Evolutionary conservation across 2,797 vertebrate genomes (phyloP), one percentile per base, ranked within the genome.

Genomic region (Pempheris klunzingeri): DNA sequence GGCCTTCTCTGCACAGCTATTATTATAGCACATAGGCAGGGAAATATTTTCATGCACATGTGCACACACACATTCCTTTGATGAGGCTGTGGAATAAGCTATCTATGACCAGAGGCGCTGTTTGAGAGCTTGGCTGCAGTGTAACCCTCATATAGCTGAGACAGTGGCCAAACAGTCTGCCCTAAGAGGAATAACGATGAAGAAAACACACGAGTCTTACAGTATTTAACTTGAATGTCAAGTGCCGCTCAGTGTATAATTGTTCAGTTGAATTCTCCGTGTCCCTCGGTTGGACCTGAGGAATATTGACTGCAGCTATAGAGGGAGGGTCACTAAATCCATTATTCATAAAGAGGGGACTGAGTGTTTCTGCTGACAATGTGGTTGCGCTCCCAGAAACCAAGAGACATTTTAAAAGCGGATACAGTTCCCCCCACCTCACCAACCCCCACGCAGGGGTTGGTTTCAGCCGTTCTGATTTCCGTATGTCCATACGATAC

Each of bases 321-420:
- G 50, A 80, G 76, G 50, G 61, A 86, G 78, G 89, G 88, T 87
- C 87, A 83, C 78, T 69, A 72, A 84, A 93, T 94, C 84, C 84
- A 92, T 93, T 93, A 91, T 94, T 93, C 87, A 95, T 93, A 77
- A 80, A 82, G 30, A 44, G 63, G 83, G 88, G 85, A 87, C 86
- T 69, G 77, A 90, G 81, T 78, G 81, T 89, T 92, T 92, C 84
- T 92, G 91, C 90, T 92, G 92, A 93, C 83, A 74, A 50, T 83
- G 79, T 81, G 84, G 86, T 90, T 86, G 79, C 85, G 80, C 70
- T 83, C 64, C 73, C 76, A 77, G 74, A 84, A 84, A 75, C 80
- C 65, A 57, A 50, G 55, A 86, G 70, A 87, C 83, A 76, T 81
- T 88, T 90, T 85, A 79, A 87, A 83, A 84, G 86, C 65, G 66